Base-by-base conservation (phyloP, 2,113 vertebrate species). In the Aepyceros melampus region DNA sequence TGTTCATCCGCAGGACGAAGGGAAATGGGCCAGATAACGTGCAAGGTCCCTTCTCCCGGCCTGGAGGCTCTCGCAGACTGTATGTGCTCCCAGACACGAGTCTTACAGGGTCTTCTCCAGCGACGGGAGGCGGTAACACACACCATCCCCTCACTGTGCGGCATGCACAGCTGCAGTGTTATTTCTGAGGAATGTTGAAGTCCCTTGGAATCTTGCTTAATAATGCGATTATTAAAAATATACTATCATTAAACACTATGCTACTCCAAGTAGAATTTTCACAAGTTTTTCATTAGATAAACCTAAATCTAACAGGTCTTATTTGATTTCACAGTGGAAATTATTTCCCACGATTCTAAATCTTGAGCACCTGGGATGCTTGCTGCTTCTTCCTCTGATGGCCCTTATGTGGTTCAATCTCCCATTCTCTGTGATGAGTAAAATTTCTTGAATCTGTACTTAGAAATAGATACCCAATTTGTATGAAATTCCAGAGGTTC, bases 151-250 rank as follows among this genome's bases (percentile, higher is more conserved):
- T 62, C 33, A 82, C 49, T 29, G 27, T 49, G 53, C 47, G 83
- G 55, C 1, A 3, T 25, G 27, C 43, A n/a, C 43, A 88, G 47
- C 15, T 14, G 45, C 2, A 47, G 43, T 43, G 78, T 87, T 86
- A 84, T 89, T 79, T 95, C n/a, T 85, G 76, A 64, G 71, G 36
- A 95, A 45, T 40, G 56, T 21, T 96, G 62, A 49, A 93, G 7
- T 7, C 49, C 71, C 33, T 19, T 45, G 36, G 10, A 47, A 81
- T 67, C 87, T 93, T 89, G 64, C 53, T 87, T 96, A n/a, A 45
- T 91, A 40, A 82, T 62, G 53, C 43, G 53, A 88, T 94, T 95
- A 95, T 89, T 91, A 91, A 97, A 96, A 90, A 92, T 89, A 83
- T 40, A 82, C 36, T 33, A 40, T 89, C 58, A 95, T 71, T 45